Evolutionary conservation across 2,888 invertebrate genomes (phyloP), one percentile per base, ranked within the genome.

Genomic region (Molanna angustata): DNA sequence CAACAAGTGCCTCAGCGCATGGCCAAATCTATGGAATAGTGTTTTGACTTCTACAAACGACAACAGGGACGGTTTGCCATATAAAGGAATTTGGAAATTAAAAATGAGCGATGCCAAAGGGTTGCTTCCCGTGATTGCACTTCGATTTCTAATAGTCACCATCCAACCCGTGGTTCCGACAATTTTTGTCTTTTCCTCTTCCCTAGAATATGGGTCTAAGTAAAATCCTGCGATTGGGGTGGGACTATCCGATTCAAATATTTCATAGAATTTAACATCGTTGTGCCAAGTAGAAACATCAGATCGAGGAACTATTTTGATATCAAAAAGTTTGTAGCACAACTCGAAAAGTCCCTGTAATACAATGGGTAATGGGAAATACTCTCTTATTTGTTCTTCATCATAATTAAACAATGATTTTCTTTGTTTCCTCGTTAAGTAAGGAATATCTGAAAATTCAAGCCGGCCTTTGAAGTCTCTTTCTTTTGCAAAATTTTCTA

Each of bases 1-100:
- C 22, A 97, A 73, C 58, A 96, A 70, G 71, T 94, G 89, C 61
- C 96, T 92, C 39, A 98, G 73, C 0, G 87, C 82, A 61, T 89
- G 86, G 0, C 97, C 98, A 68, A 97, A 92, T 78, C 88, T 86
- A 64, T 83, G 80, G 69, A 95, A 94, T 6, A 96, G 69, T 33
- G 79, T 74, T 37, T 81, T 74, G 0, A 95, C 84, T 66, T 94
- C 91, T 47, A 80, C 79, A 61, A 92, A 86, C 2, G 83, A 80
- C 16, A 97, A 71, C 31, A 91, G 71, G 0, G 87, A 83, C 3
- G 86, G 88, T 62, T 80, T 80, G 1, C 79, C 82, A 49, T 75
- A 73, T 2, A 66, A 58, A 0, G 88, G 86, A 18, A 84, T 74
- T 62, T 80, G 79, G 65, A 96, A 90, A 70, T 92, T 93, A 63